Base-by-base conservation (phyloP, 2,797 vertebrate species). In the Muscicapa striata region DNA sequence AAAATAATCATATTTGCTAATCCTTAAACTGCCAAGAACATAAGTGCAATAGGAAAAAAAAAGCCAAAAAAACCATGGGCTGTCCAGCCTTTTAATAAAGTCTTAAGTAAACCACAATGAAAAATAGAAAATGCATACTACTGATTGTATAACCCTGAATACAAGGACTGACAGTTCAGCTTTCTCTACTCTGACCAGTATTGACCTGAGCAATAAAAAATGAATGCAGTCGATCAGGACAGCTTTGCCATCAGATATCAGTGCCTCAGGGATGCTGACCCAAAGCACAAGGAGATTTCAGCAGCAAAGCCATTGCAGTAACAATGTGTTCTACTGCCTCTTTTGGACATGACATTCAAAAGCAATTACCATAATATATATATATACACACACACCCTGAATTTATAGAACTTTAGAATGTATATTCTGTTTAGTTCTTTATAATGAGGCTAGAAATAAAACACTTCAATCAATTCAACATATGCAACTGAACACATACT, bases 151-250 rank as follows among this genome's bases (percentile, higher is more conserved):
- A 86, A 93, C 18, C 10, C 34, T 19, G 34, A 64, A 61, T 24
- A 72, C 2, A 3, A 75, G 34, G 34, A 75, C 48, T 68, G 36
- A 64, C 57, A 72, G n/a, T 80, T 83, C 75, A 88, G 20, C 72
- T 84, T 93, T 84, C 80, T 91, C 74, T 73, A 34, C 32, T 46
- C 84, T 90, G 52, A 61, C 27, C 48, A 76, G 40, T 86, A 93
- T 79, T 5, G 93, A 94, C 83, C 64, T 30, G 61, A 82, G 89
- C 69, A 72, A 90, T 84, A 81, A 89, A 84, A 94, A 97, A 80
- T 89, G 48, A 94, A 92, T 68, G 90, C 72, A 92, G 43, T 74
- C 15, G 13, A 90, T 92, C 74, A 61, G 70, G n/a, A 79, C 11
- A 80, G 61, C 57, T 85, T 80, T 91, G 83, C 89, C 83, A 94